Conservation (phyloP, 2,888 invertebrate species). For the Cheiracanthium punctorium region DNA sequence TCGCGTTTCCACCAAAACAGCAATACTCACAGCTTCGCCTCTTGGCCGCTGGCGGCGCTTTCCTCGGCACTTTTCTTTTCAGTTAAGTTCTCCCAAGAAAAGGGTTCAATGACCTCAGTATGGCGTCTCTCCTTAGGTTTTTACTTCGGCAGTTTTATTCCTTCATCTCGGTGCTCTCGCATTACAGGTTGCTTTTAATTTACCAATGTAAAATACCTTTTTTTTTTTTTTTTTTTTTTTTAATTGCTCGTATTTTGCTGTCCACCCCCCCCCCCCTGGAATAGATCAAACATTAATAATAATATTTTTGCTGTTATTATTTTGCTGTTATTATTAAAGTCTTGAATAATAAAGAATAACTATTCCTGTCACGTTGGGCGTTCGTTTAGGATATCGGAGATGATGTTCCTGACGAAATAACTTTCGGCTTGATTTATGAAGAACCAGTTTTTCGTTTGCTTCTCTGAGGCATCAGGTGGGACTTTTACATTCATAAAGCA, state of each 20-base stretch:
- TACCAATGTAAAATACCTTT: background rate
- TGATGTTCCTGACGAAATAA: background rate
- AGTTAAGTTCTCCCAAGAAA: slow-evolving; percentile 13
- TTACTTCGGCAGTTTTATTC: background rate
- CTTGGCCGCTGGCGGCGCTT: slow-evolving; percentile 11
- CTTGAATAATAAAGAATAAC: background rate
- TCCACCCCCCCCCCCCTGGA: too few species aligned
- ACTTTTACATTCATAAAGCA: background rate
- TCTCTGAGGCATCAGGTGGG: background rate
- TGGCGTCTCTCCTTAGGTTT: too few species aligned
- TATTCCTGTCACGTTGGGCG: background rate
- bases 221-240: background rate
- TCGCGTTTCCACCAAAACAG: background rate
- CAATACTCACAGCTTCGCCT: background rate
- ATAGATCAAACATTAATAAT: too few species aligned
- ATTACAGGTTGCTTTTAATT: slow-evolving; percentile 5
- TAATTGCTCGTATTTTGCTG: background rate
- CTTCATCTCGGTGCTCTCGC: background rate
- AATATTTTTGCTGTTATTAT: too few species aligned
- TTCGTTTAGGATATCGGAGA: background rate
- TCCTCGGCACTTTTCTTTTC: slow-evolving; percentile 3
- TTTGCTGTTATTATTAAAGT: too few species aligned
- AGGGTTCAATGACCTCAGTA: too few species aligned
- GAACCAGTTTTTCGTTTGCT: background rate
- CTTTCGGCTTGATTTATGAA: background rate